A percentile compares a stretch with the other conserved stretches of the same genome.
These are phyloP conservation scores for Dipodomys spectabilis DNA, from an alignment of 2,113 vertebrate genomes.

Conservation along the genomic window DNA sequence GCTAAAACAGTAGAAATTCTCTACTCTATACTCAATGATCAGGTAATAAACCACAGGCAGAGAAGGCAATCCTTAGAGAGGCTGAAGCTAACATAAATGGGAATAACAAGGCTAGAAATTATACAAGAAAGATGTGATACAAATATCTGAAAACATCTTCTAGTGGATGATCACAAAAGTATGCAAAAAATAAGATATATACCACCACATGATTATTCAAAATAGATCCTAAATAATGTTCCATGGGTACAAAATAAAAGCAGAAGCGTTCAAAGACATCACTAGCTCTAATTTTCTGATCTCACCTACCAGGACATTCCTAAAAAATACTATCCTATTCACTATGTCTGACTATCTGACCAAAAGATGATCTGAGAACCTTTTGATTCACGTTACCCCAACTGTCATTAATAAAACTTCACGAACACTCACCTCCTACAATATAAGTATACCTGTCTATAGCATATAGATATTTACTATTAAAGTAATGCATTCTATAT, in stretches of 20 bases:
- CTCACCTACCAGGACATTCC: not conserved
- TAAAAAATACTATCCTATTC: not conserved
- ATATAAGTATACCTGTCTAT: not conserved
- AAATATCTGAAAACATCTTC: constrained; percentile 51
- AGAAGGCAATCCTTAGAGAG: constrained; percentile 6
- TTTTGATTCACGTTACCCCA: not conserved
- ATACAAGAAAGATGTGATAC: constrained; percentile 55
- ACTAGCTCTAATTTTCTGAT: constrained; percentile 30
- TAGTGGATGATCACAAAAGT: not conserved
- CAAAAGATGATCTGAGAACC: not conserved
- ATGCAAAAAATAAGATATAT: constrained; percentile 41
- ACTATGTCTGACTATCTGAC: not conserved
- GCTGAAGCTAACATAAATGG: constrained; percentile 11
- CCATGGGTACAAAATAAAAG: constrained; percentile 5
- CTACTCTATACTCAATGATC: constrained; percentile 13
- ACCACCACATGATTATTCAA: constrained; percentile 22
- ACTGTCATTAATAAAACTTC: not conserved
- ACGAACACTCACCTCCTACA: accelerated
- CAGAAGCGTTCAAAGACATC: not conserved
- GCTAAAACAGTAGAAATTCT: too few relatives aligned
- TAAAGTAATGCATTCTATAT: not conserved
- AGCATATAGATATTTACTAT: not conserved
- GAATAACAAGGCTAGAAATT: constrained; percentile 61
- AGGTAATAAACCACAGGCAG: constrained; percentile 11
- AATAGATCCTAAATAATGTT: not conserved